Percentiles rank a stretch among this genome's conserved stretches.
Evolutionary conservation across 2,113 vertebrate species (phyloP).

Genomic region (Camelus bactrianus): DNA sequence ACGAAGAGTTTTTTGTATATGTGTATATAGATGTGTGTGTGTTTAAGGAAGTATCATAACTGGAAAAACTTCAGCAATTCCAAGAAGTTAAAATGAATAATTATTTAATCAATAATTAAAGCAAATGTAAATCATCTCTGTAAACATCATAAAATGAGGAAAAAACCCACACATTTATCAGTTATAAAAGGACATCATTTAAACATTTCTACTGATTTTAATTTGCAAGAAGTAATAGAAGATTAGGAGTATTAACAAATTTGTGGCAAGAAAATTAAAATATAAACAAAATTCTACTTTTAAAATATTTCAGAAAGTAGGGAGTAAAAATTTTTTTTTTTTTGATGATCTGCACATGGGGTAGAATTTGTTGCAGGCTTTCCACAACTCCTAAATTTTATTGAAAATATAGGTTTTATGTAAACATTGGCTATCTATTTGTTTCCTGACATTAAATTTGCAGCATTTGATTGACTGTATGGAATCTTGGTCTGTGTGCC

Average conservation of each 20-base stretch:
- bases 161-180: background rate
- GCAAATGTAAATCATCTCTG: background rate
- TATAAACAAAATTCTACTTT: background rate
- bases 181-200: background rate
- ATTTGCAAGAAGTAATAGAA: background rate
- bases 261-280: background rate
- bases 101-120: background rate
- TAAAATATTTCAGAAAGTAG: background rate
- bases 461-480: background rate
- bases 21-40: background rate
- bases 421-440: background rate
- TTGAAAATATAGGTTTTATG: background rate
- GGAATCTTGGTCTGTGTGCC: background rate
- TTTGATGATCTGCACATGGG: background rate
- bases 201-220: background rate
- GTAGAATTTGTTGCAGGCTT: background rate
- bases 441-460: background rate
- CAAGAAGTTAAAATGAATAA: conserved; percentile 31
- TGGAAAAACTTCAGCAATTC: background rate
- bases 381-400: background rate
- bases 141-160: background rate
- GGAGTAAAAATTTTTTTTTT: background rate
- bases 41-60: background rate
- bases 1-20: background rate
- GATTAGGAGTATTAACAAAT: background rate